These are phyloP conservation scores for Lethrus apterus DNA, from an alignment of 1,140 invertebrate species.

Conservation along the genomic window DNA sequence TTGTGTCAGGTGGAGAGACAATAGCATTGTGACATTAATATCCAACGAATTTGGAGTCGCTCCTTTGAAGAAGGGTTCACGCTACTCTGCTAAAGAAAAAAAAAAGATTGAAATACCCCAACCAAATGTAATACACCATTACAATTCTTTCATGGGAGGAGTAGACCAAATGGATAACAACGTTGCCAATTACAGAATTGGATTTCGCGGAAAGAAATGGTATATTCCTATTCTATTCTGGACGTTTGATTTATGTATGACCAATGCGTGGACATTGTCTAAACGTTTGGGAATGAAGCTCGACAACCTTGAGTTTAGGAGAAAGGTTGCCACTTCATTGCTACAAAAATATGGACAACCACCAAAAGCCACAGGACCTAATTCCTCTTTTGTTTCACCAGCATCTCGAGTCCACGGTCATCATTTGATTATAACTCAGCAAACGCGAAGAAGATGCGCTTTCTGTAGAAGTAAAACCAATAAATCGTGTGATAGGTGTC, in stretches of 20 bases:
- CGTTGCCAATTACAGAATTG: conserved; percentile 22
- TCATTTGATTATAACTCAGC: background rate
- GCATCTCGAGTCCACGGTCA: background rate
- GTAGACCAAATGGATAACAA: conserved; percentile 24
- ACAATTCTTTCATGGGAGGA: conserved; percentile 33
- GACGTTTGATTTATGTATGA: conserved; percentile 20
- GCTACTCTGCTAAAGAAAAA: background rate
- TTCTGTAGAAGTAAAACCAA: background rate
- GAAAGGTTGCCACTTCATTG: background rate
- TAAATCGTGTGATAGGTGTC: background rate
- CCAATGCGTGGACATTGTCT: conserved; percentile 17
- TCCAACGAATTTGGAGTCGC: background rate
- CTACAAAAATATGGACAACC: background rate
- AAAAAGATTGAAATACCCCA: conserved; percentile 13
- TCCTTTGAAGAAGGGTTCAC: background rate
- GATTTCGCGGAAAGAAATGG: conserved; percentile 26
- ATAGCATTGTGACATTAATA: background rate
- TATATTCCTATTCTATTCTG: conserved; percentile 23
- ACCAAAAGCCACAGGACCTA: background rate
- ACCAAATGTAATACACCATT: conserved; percentile 29
- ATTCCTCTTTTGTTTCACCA: background rate
- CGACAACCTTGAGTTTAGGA: background rate
- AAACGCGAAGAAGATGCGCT: background rate
- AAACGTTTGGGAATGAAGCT: background rate
- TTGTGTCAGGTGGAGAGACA: background rate